Evolutionary conservation across 2,113 vertebrate species (phyloP).

Genomic region (Python bivittatus): DNA sequence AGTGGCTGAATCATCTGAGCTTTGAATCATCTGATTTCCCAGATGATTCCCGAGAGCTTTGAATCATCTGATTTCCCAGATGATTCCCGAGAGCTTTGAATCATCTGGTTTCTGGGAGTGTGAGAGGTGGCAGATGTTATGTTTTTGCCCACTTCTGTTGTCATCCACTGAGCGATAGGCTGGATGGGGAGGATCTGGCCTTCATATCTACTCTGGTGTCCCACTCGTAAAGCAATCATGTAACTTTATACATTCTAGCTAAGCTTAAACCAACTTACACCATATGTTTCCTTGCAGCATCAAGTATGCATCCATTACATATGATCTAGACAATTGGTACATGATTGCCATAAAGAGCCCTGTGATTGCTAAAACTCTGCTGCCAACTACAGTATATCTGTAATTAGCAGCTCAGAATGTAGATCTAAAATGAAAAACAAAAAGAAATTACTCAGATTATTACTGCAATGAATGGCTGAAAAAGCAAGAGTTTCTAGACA

Average conservation of each 20-base stretch:
- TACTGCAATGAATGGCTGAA: background rate
- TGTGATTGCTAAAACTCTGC: background rate
- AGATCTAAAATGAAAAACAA: background rate
- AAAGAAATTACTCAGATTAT: background rate
- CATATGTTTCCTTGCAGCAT: background rate
- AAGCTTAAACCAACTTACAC: background rate
- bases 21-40: too few species aligned
- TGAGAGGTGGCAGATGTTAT: too few species aligned
- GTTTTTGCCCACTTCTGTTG: too few species aligned
- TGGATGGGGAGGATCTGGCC: too few species aligned
- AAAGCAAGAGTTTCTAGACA: background rate
- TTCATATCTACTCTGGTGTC: too few species aligned
- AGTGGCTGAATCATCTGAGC: too few species aligned
- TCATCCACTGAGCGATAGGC: too few species aligned
- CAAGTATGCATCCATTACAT: background rate
- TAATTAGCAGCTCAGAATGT: background rate
- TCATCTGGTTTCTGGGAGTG: too few species aligned
- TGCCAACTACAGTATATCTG: background rate
- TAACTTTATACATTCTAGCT: background rate
- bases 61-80: too few species aligned
- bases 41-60: too few species aligned
- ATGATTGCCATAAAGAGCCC: background rate
- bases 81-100: too few species aligned
- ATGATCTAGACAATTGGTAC: background rate
- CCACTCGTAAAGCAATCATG: background rate